Conservation (phyloP, 92 coral and sea anemone genomes). For the Epizoanthus illoricatus region DNA sequence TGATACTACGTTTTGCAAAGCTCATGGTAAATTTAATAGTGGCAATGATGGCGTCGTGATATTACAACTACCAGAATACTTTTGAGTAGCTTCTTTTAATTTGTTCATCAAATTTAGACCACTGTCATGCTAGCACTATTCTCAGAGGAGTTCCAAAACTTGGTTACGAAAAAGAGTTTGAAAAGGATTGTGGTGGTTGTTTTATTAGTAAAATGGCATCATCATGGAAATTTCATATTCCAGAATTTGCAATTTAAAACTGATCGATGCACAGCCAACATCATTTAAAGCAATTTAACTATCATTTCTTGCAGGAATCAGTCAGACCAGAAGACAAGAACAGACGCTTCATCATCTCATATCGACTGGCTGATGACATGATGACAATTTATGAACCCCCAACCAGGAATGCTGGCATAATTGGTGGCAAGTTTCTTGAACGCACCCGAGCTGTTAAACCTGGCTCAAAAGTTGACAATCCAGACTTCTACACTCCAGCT, state of each 20-base stretch:
- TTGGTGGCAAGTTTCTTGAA: constrained; percentile 96
- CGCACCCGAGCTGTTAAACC: constrained; percentile 96
- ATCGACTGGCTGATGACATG: constrained; percentile 97
- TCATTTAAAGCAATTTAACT: background rate
- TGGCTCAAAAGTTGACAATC: constrained; percentile 95
- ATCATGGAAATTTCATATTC: too few species aligned
- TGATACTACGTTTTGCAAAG: too few species aligned
- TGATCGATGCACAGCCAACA: background rate
- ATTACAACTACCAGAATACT: background rate
- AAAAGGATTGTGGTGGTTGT: background rate
- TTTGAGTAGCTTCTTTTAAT: too few species aligned
- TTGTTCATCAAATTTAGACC: background rate
- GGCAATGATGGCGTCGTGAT: too few species aligned
- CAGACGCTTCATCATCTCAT: constrained; percentile 94
- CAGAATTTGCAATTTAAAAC: too few species aligned
- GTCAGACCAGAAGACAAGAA: constrained; percentile 95
- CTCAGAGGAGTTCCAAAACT: background rate
- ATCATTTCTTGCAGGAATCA: constrained; percentile 67
- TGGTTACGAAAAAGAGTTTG: background rate
- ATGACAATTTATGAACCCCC: constrained; percentile 98
- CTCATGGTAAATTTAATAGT: too few species aligned
- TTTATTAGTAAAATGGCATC: background rate
- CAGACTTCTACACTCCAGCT: constrained; percentile 95
- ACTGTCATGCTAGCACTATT: background rate
- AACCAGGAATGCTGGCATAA: constrained; percentile 96